These are phyloP conservation scores for Saimiri boliviensis DNA, from an alignment of 2,113 vertebrate species.

Conservation along the genomic window DNA sequence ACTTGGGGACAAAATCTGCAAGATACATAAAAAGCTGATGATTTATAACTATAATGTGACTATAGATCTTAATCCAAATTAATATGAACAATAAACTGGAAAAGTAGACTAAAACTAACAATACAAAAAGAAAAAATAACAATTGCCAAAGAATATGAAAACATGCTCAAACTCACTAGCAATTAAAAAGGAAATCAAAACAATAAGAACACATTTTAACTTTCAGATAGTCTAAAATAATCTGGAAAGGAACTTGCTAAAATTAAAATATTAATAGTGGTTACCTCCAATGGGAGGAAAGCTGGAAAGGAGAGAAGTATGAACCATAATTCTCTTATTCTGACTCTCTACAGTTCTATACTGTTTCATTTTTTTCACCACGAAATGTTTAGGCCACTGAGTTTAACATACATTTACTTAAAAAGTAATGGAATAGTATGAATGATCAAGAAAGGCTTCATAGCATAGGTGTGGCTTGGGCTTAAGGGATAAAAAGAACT, in stretches of 20 bases:
- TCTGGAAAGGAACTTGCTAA: neutral
- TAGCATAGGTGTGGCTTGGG: rapidly evolving
- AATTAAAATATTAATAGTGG: neutral
- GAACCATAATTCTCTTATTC: neutral
- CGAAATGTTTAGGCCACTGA: neutral
- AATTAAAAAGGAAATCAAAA: constrained; percentile 8
- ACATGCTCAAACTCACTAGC: neutral
- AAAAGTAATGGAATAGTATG: neutral
- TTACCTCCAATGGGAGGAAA: neutral
- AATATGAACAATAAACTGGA: neutral
- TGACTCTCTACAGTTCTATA: neutral
- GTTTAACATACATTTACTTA: neutral
- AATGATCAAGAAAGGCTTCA: neutral
- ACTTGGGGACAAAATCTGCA: neutral
- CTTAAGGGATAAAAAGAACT: neutral
- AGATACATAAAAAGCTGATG: neutral
- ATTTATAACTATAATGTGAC: neutral
- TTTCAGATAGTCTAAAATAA: neutral
- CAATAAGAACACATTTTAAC: neutral
- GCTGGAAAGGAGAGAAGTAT: neutral
- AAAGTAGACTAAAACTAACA: neutral
- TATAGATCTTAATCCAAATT: neutral
- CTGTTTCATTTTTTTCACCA: neutral
- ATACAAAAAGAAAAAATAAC: constrained; percentile 8
- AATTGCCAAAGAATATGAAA: neutral